Evolutionary conservation across 1,140 invertebrate genomes (phyloP).

Genomic region (Lasioglossum baleicum): DNA sequence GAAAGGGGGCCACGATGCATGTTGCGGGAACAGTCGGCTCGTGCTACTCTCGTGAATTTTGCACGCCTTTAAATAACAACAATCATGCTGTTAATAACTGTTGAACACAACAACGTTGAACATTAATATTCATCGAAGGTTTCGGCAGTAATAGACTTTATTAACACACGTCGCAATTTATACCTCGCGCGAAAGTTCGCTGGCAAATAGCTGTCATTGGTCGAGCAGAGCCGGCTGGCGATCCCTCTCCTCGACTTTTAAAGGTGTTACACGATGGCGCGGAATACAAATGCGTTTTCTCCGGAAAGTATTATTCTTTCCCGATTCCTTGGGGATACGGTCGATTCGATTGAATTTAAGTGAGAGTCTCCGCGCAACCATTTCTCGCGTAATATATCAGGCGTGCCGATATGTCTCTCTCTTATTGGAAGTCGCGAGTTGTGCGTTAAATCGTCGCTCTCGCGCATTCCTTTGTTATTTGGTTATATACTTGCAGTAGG

Average conservation of each 20-base stretch:
- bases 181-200: neutral
- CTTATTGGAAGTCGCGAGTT: neutral
- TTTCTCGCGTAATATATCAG: constrained; percentile 19
- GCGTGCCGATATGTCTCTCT: constrained; percentile 4
- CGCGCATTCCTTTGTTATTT: no score
- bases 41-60: neutral
- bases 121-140: no score
- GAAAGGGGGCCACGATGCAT: neutral
- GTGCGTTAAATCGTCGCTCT: no score
- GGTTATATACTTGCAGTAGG: no score
- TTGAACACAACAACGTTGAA: no score
- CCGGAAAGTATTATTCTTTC: constrained; percentile 27
- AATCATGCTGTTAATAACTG: no score
- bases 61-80: no score
- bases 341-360: constrained; percentile 37
- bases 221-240: neutral
- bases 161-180: neutral
- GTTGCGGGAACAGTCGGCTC: neutral
- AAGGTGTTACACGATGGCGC: neutral
- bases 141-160: no score
- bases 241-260: neutral
- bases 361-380: constrained; percentile 19
- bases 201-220: neutral
- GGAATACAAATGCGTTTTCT: constrained; percentile 28
- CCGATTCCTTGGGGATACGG: neutral